phyloP scores from a whole-genome alignment of 1,140 invertebrate genomes.

The Brachionus sp. region DNA sequence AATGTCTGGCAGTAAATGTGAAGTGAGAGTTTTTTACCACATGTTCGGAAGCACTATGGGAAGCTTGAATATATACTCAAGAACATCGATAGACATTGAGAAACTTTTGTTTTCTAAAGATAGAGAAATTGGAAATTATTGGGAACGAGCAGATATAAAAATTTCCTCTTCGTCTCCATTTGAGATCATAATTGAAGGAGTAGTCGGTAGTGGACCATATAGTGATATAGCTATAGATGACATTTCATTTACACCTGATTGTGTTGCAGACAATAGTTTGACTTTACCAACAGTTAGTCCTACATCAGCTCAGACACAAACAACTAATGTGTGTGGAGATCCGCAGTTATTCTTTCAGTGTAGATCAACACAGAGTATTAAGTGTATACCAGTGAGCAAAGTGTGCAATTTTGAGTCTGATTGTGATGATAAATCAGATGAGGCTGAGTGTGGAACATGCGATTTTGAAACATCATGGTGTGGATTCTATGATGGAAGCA shows the following conservation, averaged over 20 bases:
- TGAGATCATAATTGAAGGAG: constrained; percentile 65
- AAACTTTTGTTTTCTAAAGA: constrained; percentile 45
- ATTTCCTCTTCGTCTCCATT: not conserved
- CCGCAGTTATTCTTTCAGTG: too few species aligned
- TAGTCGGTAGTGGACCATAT: constrained; percentile 66
- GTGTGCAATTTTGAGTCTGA: constrained; percentile 70
- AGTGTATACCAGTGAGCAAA: constrained; percentile 50
- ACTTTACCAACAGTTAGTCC: too few species aligned
- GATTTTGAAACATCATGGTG: constrained; percentile 62
- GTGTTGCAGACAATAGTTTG: too few species aligned
- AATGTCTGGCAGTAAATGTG: constrained; percentile 39
- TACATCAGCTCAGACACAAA: too few species aligned
- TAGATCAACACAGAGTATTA: constrained; percentile 42
- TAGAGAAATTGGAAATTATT: constrained; percentile 48
- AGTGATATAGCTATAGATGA: constrained; percentile 58
- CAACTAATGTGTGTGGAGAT: too few species aligned
- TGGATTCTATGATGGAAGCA: constrained; percentile 70
- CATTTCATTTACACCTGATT: constrained; percentile 51
- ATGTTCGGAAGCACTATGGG: constrained; percentile 52
- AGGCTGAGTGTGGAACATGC: constrained; percentile 54
- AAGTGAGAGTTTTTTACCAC: constrained; percentile 46
- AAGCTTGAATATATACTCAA: not conserved
- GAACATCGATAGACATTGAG: not conserved
- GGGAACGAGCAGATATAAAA: constrained; percentile 3
- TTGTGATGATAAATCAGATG: constrained; percentile 54